These are phyloP conservation scores for Ctenomys sociabilis DNA, from an alignment of 2,113 vertebrate species.

Conservation along the genomic window DNA sequence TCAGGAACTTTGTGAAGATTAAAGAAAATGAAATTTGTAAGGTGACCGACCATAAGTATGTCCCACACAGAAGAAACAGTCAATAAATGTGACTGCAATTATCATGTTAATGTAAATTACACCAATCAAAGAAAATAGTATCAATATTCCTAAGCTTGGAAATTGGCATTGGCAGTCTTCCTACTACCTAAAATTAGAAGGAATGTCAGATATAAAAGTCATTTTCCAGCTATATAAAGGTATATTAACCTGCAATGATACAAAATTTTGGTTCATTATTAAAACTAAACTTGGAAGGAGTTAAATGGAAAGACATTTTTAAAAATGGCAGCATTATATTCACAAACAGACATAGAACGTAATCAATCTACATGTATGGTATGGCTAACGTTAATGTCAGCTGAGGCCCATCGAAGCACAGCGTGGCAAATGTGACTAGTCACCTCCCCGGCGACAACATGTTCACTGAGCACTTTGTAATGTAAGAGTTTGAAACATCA, in stretches of 20 bases:
- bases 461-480: not conserved
- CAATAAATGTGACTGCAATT: not conserved
- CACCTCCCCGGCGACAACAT: not conserved
- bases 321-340: not conserved
- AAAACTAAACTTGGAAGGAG: not conserved
- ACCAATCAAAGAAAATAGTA: not conserved
- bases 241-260: not conserved
- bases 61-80: not conserved
- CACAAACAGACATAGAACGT: not conserved
- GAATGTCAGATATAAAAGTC: not conserved
- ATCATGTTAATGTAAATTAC: not conserved
- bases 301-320: not conserved
- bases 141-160: not conserved
- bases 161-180: not conserved
- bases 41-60: not conserved
- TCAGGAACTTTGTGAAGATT: slow-evolving; percentile 11
- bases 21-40: not conserved
- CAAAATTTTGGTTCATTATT: not conserved
- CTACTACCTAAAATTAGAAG: not conserved
- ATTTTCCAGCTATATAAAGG: not conserved
- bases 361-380: not conserved
- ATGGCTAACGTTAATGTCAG: not conserved
- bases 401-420: not conserved
- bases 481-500: not conserved
- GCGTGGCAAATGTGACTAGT: not conserved